Percentiles rank a stretch among this genome's conserved stretches.
Evolutionary conservation across 2,888 invertebrate genomes (phyloP).

Genomic region (Heliconius ismenius): DNA sequence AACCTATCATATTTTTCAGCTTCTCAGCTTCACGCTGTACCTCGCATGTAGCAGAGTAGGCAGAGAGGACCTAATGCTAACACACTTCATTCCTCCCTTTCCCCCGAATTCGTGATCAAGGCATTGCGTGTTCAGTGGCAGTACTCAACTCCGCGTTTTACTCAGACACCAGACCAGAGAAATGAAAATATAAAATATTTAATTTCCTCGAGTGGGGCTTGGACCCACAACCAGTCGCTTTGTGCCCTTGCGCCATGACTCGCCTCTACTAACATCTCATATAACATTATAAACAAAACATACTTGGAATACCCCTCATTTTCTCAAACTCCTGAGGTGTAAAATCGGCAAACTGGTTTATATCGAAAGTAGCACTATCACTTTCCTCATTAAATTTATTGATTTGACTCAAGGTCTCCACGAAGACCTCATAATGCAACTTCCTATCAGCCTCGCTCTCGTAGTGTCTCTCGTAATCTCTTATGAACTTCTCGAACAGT

Average conservation of each 20-base stretch:
- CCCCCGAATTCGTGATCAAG: neutral
- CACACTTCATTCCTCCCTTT: neutral
- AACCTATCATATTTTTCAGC: no score
- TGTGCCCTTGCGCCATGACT: no score
- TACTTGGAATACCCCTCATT: neutral
- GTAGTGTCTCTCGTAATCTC: neutral
- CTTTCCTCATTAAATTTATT: neutral
- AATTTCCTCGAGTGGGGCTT: neutral
- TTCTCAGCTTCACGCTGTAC: no score
- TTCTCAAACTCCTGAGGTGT: neutral
- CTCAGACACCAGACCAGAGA: neutral
- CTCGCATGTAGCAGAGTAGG: no score
- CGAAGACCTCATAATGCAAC: neutral
- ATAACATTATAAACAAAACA: neutral
- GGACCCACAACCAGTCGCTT: neutral
- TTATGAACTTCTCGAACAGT: slow-evolving; percentile 3
- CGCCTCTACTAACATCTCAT: no score
- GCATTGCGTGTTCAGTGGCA: neutral
- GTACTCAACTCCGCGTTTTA: neutral
- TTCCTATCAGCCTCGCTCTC: neutral
- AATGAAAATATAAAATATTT: neutral
- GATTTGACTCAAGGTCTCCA: neutral
- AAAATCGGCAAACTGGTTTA: slow-evolving; percentile 1
- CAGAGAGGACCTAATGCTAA: no score
- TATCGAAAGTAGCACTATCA: neutral